These are phyloP conservation scores for Anarrhichthys ocellatus DNA, from an alignment of 2,113 vertebrate genomes.

Conservation along the genomic window DNA sequence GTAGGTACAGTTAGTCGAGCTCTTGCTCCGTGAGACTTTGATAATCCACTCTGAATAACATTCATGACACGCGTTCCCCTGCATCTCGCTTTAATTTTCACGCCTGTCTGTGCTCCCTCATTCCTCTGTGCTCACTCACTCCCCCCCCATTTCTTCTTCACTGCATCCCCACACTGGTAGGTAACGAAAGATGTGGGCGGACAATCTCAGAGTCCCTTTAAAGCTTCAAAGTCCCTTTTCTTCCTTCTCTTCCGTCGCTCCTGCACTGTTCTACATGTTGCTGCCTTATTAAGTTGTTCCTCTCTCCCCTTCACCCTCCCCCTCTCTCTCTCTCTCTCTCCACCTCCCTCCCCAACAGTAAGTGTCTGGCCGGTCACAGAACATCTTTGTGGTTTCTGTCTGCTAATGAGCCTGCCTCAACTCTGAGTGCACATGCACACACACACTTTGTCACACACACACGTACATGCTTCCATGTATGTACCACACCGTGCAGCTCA, in stretches of 20 bases:
- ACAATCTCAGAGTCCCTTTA: conserved; percentile 78
- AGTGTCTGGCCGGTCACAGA: conserved; percentile 58
- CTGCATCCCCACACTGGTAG: conserved; percentile 35
- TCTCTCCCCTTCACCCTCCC: conserved; percentile 8
- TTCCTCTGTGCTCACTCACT: conserved; percentile 34
- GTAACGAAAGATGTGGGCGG: conserved; percentile 70
- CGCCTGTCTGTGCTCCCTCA: conserved; percentile 36
- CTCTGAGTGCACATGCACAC: background rate
- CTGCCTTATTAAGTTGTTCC: conserved; percentile 75
- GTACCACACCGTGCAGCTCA: conserved; percentile 13
- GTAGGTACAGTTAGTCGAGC: conserved; percentile 35
- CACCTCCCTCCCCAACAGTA: conserved; percentile 9
- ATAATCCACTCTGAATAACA: conserved; percentile 60
- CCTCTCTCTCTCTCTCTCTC: background rate
- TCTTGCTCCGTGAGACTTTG: conserved; percentile 42
- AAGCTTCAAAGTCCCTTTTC: conserved; percentile 76
- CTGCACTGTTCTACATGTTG: conserved; percentile 69
- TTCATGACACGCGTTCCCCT: conserved; percentile 43
- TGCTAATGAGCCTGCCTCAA: conserved; percentile 64
- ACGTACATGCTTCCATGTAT: background rate
- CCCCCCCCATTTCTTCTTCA: conserved; percentile 14
- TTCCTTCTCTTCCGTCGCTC: conserved; percentile 59
- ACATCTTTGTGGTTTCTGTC: conserved; percentile 63
- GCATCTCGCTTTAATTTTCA: conserved; percentile 50
- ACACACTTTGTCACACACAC: background rate